These are phyloP conservation scores for Chymomyza caudatula DNA, from an alignment of 2,888 invertebrate genomes.

Conservation along the genomic window DNA sequence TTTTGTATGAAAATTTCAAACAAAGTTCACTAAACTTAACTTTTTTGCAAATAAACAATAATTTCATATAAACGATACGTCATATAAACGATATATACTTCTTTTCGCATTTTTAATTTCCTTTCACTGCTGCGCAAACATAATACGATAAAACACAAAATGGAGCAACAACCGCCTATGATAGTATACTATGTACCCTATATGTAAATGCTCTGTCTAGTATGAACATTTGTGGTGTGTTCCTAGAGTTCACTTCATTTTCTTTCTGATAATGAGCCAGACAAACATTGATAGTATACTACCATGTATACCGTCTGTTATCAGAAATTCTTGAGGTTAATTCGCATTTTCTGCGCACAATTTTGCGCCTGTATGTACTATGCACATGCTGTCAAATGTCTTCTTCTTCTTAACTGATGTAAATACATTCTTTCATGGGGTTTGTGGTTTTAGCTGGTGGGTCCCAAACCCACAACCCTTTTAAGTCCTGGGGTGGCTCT, in stretches of 20 bases:
- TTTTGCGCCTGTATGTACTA: no score
- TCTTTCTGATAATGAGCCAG: neutral
- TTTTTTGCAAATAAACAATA: neutral
- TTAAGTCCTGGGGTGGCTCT: no score
- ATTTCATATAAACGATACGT: no score
- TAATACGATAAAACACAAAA: neutral
- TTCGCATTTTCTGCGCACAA: neutral
- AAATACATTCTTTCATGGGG: no score
- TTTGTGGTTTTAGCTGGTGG: no score
- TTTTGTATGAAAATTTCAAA: no score
- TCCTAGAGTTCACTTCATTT: neutral
- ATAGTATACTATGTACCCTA: neutral
- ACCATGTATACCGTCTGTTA: neutral
- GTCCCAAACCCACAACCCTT: no score
- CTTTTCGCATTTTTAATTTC: neutral
- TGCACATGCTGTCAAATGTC: no score
- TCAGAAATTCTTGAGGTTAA: neutral
- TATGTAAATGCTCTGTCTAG: neutral
- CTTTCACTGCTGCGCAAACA: neutral
- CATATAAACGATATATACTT: no score
- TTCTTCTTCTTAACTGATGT: no score
- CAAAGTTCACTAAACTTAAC: neutral
- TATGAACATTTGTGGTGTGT: neutral
- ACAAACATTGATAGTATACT: neutral
- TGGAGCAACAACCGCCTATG: neutral